These are phyloP conservation scores for Prionailurus bengalensis DNA, from an alignment of 2,113 vertebrate genomes.

Conservation along the genomic window DNA sequence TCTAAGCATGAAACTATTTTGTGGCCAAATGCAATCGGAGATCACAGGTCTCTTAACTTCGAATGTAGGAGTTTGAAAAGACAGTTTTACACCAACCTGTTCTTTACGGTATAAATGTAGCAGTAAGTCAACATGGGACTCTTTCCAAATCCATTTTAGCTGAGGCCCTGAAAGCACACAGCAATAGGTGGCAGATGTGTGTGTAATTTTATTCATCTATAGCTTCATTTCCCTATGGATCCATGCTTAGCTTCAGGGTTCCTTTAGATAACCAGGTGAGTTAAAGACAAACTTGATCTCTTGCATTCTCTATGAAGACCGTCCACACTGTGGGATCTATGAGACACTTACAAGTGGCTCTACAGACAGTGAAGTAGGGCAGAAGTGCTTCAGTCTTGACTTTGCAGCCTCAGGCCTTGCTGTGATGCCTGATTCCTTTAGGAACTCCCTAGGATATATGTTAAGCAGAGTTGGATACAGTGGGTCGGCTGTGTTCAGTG, in stretches of 20 bases:
- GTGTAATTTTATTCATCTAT: conserved; percentile 11
- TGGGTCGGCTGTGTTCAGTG: neutral
- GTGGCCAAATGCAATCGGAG: neutral
- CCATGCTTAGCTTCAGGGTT: neutral
- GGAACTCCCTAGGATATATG: neutral
- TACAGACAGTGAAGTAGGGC: neutral
- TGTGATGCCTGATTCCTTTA: neutral
- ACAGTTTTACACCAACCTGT: neutral
- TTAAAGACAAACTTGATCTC: neutral
- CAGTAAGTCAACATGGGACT: neutral
- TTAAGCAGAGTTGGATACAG: neutral
- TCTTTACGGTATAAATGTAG: neutral
- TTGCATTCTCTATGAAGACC: neutral
- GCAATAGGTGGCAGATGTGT: neutral
- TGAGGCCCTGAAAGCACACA: neutral
- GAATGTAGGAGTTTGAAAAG: conserved; percentile 37
- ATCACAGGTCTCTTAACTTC: conserved; percentile 21
- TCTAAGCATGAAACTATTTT: neutral
- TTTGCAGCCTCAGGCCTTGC: neutral
- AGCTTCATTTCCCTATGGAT: neutral
- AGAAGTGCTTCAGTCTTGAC: neutral
- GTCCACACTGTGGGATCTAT: neutral
- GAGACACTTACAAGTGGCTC: neutral
- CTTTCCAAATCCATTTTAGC: conserved; percentile 37
- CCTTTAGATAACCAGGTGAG: neutral